Base-by-base conservation (phyloP, 2,888 invertebrate species). In the Dynastes tityus region DNA sequence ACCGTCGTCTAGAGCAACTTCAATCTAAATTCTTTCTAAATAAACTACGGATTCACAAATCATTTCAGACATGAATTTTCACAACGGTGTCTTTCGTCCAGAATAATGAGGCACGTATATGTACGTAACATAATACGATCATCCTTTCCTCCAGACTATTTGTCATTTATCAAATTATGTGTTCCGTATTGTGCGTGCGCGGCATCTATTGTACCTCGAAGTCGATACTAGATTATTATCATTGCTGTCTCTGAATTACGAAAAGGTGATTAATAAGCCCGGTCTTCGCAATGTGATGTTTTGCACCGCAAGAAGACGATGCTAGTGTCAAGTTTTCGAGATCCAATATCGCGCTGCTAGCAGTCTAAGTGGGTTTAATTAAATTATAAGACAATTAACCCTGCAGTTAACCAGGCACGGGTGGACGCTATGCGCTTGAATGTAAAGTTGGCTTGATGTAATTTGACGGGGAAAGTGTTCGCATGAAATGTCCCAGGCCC, bases 201-300 rank as follows among this genome's bases (percentile, higher is more conserved):
- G 22, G 55, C 22, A 22, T 55, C 55, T 22, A 55, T 55, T 55
- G 22, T 55, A 6, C 22, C n/a, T 22, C 22, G n/a, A 22, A 55
- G 22, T 55, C 55, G 6, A 55, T 55, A 55, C 22, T 55, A 55
- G 55, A 22, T 55, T 55, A 55, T 55, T 55, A 55, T 55, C 55
- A 55, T 55, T 55, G 22, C 22, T 6, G 45, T 45, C 45, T 45
- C 9, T 2, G 45, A 45, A 45, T 55, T 22, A 8, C 8, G 55
- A 55, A 22, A 22, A 22, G 55, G 3, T 55, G 55, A 55, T 55
- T 55, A 55, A 55, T 55, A 55, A 45, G 45, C 45, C 11, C 22
- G 3, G 5, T 22, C 22, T 11, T 16, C 22, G 55, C 16, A 27
- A 55, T 55, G 55, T 4, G 55, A 55, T 55, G 55, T 55, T 55